A percentile compares a stretch with the other conserved stretches of the same genome.
These are phyloP conservation scores for Murina feae DNA, from an alignment of 2,113 vertebrate species.

Conservation along the genomic window DNA sequence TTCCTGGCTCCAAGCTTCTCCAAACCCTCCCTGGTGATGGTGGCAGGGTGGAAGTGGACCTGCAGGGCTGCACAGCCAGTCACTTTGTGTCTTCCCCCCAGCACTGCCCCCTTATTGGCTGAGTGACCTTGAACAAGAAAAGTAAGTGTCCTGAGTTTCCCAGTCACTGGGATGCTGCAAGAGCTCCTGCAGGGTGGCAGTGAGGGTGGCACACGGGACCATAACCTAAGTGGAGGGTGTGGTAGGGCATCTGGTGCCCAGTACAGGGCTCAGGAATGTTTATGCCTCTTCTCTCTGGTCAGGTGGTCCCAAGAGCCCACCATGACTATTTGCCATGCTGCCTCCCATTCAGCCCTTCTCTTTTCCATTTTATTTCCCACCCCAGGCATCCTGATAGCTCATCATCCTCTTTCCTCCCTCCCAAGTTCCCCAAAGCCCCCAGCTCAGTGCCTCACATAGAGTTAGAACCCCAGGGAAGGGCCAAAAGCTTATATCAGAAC, in stretches of 20 bases:
- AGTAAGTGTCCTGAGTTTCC: neutral
- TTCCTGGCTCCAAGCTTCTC: neutral
- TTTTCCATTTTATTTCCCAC: neutral
- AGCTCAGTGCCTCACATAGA: neutral
- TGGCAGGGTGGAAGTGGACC: neutral
- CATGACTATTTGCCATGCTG: neutral
- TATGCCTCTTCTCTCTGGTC: neutral
- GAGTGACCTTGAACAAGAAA: neutral
- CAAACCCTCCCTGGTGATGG: neutral
- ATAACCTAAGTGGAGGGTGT: neutral
- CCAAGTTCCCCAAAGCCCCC: neutral
- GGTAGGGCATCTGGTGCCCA: neutral
- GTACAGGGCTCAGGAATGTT: accelerated
- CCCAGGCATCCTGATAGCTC: neutral
- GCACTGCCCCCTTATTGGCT: neutral
- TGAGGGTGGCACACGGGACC: neutral
- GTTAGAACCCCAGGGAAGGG: neutral
- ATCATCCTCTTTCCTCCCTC: neutral
- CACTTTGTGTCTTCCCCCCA: neutral
- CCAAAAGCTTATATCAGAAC: neutral
- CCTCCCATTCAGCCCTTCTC: neutral
- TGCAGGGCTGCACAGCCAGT: neutral
- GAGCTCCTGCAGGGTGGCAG: neutral
- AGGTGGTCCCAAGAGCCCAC: too few relatives aligned
- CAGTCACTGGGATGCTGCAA: neutral